These are phyloP conservation scores for Argyrosomus japonicus DNA, from an alignment of 2,113 vertebrate genomes.

Conservation along the genomic window DNA sequence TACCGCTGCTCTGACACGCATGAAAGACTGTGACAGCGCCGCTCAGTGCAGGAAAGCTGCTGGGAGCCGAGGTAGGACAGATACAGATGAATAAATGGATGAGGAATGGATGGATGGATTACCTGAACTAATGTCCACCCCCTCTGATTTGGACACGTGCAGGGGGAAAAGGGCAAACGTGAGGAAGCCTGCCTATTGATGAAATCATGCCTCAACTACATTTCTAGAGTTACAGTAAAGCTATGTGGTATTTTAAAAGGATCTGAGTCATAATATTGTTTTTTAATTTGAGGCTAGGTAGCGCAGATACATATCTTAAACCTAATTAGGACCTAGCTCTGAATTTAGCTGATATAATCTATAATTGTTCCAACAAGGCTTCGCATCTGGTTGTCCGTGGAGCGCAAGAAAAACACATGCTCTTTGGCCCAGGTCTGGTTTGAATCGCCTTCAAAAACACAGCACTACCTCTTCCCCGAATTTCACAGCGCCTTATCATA, in stretches of 20 bases:
- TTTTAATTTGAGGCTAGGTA: slow-evolving; percentile 2
- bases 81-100: slow-evolving; percentile 40
- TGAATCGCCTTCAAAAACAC: slow-evolving; percentile 46
- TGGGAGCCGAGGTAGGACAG: slow-evolving; percentile 19
- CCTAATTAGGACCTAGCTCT: neutral
- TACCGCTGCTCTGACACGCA: slow-evolving; percentile 47
- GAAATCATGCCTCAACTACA: neutral
- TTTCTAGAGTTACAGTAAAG: slow-evolving; percentile 23
- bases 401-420: neutral
- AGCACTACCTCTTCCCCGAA: neutral
- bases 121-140: slow-evolving; percentile 37
- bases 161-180: slow-evolving; percentile 9
- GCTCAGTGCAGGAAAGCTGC: slow-evolving; percentile 29
- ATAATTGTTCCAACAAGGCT: slow-evolving; percentile 23
- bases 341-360: slow-evolving; percentile 7
- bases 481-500: slow-evolving; percentile 9
- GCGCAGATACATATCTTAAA: neutral
- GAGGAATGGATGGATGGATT: slow-evolving; percentile 43
- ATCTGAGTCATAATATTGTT: neutral
- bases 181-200: slow-evolving; percentile 17
- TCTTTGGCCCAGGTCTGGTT: slow-evolving; percentile 39
- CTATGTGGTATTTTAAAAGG: neutral
- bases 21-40: slow-evolving; percentile 38
- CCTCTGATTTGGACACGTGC: slow-evolving; percentile 18
- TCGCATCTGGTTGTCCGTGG: slow-evolving; percentile 15